Evolutionary conservation across 2,797 vertebrate species (phyloP).

Genomic region (Neosilurus mollespiculum): DNA sequence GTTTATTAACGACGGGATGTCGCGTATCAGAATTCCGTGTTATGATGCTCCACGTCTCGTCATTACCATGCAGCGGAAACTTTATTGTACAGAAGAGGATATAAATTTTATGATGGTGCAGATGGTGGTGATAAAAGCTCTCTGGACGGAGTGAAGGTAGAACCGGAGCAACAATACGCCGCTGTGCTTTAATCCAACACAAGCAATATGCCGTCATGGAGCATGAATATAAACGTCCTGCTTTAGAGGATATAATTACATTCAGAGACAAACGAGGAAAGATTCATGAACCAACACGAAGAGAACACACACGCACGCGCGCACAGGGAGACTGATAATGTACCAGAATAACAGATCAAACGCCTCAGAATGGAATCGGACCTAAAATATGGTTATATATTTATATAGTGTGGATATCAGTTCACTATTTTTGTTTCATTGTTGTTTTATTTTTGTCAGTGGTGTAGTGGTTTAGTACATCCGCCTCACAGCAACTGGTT

Average conservation of each 20-base stretch:
- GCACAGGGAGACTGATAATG: not conserved
- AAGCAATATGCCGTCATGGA: constrained; percentile 27
- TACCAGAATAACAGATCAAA: no score
- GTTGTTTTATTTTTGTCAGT: no score
- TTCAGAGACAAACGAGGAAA: constrained; percentile 8
- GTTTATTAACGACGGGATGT: not conserved
- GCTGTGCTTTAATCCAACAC: constrained; percentile 24
- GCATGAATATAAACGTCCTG: constrained; percentile 44
- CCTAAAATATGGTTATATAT: not conserved
- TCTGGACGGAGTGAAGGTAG: constrained; percentile 42
- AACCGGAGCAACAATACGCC: constrained; percentile 27
- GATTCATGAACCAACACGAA: constrained; percentile 19
- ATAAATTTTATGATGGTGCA: constrained; percentile 51
- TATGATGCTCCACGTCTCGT: not conserved
- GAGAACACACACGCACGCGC: not conserved
- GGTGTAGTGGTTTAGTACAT: no score
- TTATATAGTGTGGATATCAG: no score
- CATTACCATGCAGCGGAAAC: constrained; percentile 12
- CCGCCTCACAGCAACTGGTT: no score
- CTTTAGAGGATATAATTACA: constrained; percentile 36
- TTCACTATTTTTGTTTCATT: no score
- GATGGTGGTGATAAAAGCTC: constrained; percentile 45
- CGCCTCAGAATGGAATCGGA: not conserved
- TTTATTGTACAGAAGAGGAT: constrained; percentile 35
- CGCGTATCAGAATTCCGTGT: not conserved